These are phyloP conservation scores for Butorides virescens DNA, from an alignment of 2,113 vertebrate species.

Conservation along the genomic window DNA sequence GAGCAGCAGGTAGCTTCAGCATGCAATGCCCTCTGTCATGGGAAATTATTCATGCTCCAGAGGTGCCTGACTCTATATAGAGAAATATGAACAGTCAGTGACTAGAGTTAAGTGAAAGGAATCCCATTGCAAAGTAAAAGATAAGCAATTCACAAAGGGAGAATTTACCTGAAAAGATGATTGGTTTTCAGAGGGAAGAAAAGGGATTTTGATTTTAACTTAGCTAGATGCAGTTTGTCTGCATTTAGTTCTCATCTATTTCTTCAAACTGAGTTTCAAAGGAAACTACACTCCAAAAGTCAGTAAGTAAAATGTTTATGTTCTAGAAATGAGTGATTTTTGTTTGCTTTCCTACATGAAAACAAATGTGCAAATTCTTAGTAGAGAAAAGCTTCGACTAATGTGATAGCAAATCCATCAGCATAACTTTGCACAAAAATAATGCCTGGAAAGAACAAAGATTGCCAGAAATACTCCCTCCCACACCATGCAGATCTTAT, in stretches of 20 bases:
- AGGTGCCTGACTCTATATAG: not conserved
- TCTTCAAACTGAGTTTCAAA: constrained; percentile 28
- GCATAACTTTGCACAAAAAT: not conserved
- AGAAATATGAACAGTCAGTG: not conserved
- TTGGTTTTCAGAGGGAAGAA: not conserved
- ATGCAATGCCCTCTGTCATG: not conserved
- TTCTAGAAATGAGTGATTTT: not conserved
- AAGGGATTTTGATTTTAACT: not conserved
- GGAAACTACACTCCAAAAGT: not conserved
- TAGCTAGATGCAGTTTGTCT: not conserved
- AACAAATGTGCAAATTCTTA: not conserved
- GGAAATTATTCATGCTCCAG: not conserved
- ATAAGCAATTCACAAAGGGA: not conserved
- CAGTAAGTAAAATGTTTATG: not conserved
- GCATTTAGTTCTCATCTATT: not conserved
- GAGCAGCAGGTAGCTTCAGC: not conserved
- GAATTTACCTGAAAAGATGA: not conserved
- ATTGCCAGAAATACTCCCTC: not conserved
- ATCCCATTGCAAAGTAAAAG: not conserved
- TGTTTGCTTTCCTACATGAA: not conserved
- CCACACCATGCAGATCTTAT: not conserved
- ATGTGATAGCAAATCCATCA: not conserved
- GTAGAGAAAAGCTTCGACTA: not conserved
- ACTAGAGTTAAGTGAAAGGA: not conserved
- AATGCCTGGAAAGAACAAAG: not conserved